phyloP scores from a whole-genome alignment of 1,140 invertebrate genomes.

The Mylabris phalerata region DNA sequence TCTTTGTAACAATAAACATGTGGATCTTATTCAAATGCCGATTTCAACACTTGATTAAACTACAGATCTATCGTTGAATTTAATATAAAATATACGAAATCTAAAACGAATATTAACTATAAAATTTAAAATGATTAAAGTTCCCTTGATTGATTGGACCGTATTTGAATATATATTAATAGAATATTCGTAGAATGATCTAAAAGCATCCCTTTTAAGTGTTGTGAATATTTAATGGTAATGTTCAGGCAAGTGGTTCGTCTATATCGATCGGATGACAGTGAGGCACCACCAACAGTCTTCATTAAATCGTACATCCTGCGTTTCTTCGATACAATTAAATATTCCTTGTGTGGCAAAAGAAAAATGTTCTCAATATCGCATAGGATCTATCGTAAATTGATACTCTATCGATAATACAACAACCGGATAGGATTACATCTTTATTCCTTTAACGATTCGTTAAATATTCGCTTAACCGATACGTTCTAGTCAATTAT shows the following conservation, averaged over 20 bases:
- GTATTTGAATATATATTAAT: conserved; percentile 22
- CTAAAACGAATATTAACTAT: too few relatives aligned
- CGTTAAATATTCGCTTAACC: neutral
- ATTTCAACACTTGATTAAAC: too few relatives aligned
- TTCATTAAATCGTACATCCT: conserved; percentile 7
- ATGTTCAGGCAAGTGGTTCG: conserved; percentile 16
- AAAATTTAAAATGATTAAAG: conserved; percentile 5
- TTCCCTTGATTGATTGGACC: conserved; percentile 16
- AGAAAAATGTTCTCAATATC: neutral
- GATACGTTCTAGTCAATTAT: neutral
- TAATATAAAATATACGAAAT: too few relatives aligned
- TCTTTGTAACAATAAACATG: conserved; percentile 5
- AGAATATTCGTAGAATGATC: conserved; percentile 22
- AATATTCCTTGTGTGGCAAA: conserved; percentile 7
- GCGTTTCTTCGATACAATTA: conserved; percentile 4
- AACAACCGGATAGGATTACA: conserved; percentile 8
- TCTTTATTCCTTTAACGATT: neutral
- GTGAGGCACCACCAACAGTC: conserved; percentile 9
- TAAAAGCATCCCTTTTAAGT: conserved; percentile 28
- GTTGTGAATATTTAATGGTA: conserved; percentile 27
- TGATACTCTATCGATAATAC: conserved; percentile 3
- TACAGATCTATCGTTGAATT: too few relatives aligned
- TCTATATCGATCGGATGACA: conserved; percentile 1
- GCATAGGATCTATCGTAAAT: neutral
- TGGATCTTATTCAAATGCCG: too few relatives aligned